Conservation (phyloP, 2,797 vertebrate species). For the Atherinosoma microstoma region DNA sequence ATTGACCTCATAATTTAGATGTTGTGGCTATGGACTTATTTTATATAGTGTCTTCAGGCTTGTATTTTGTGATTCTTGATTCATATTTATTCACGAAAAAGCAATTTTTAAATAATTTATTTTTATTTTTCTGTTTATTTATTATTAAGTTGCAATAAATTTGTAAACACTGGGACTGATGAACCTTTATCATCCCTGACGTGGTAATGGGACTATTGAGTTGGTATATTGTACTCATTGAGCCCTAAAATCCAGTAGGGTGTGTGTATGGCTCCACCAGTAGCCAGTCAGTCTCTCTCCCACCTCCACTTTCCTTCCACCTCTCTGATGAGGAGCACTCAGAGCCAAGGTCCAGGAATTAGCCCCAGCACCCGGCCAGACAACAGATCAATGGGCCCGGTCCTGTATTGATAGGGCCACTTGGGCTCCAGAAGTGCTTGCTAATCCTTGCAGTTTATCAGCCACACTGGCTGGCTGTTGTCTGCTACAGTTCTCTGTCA, state of each 20-base stretch:
- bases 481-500: constrained; percentile 60
- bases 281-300: constrained; percentile 76
- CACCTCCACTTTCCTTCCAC: constrained; percentile 60
- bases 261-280: constrained; percentile 75
- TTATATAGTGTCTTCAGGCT: not conserved
- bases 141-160: constrained; percentile 13
- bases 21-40: not conserved
- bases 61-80: not conserved
- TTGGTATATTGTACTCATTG: constrained; percentile 54
- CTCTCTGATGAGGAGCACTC: constrained; percentile 73
- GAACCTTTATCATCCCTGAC: constrained; percentile 28
- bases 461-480: constrained; percentile 69
- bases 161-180: constrained; percentile 8
- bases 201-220: constrained; percentile 58
- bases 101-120: not conserved
- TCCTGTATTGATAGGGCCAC: constrained; percentile 82
- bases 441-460: constrained; percentile 85
- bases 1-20: not conserved
- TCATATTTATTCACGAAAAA: not conserved
- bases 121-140: not conserved
- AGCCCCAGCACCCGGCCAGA: constrained; percentile 79
- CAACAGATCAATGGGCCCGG: constrained; percentile 83
- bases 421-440: constrained; percentile 81
- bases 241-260: constrained; percentile 74
- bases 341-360: constrained; percentile 80